A percentile compares a stretch with the other conserved stretches of the same genome.
phyloP scores from a whole-genome alignment of 1,140 invertebrate genomes.

The Planococcus citri region DNA sequence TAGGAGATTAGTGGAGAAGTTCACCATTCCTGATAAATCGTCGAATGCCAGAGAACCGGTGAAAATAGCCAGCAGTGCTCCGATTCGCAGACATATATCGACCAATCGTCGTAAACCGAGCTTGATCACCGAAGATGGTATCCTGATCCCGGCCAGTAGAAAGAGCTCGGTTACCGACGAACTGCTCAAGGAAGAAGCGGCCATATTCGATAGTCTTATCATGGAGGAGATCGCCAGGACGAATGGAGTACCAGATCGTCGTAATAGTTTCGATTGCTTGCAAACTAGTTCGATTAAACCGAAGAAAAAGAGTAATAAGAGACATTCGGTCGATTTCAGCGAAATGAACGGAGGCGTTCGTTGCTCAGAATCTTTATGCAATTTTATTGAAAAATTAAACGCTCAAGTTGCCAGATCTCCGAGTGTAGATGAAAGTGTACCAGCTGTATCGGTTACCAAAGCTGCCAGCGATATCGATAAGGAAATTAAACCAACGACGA shows the following conservation, averaged over 20 bases:
- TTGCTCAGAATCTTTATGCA: neutral
- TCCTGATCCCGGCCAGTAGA: neutral
- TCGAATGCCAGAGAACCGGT: conserved; percentile 24
- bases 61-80: conserved; percentile 28
- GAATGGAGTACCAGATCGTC: conserved; percentile 9
- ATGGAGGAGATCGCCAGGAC: conserved; percentile 32
- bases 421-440: neutral
- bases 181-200: conserved; percentile 29
- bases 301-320: neutral
- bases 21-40: conserved; percentile 52
- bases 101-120: conserved; percentile 30
- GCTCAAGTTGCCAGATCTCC: neutral
- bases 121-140: neutral
- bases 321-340: conserved; percentile 15
- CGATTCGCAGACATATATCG: conserved; percentile 28
- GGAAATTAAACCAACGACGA: neutral
- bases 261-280: conserved; percentile 17
- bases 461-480: neutral
- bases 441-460: neutral
- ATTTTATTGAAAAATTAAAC: conserved; percentile 9
- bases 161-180: conserved; percentile 25
- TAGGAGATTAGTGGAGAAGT: conserved; percentile 58
- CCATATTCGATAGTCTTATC: conserved; percentile 36
- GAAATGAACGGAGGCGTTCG: neutral
- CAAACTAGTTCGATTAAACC: conserved; percentile 25